phyloP scores from a whole-genome alignment of 2,113 vertebrate species.

The Malurus elegans region DNA sequence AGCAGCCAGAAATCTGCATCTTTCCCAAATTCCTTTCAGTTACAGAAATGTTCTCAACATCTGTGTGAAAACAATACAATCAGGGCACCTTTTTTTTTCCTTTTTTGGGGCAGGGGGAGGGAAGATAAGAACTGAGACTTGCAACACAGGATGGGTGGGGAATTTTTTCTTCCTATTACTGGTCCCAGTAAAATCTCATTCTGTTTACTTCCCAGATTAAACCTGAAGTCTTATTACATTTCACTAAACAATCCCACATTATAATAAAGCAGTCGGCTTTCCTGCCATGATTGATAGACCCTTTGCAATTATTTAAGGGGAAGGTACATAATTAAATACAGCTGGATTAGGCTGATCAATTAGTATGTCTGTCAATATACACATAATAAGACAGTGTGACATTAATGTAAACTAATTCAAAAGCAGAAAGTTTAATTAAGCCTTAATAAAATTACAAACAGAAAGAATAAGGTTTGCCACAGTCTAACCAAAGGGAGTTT shows the following conservation, averaged over 20 bases:
- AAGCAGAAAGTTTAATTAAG: conserved; percentile 56
- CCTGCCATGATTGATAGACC: conserved; percentile 25
- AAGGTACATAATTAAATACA: conserved; percentile 22
- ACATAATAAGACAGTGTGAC: conserved; percentile 3
- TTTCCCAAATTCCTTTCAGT: not conserved
- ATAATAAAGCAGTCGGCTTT: conserved; percentile 9
- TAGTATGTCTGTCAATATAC: conserved; percentile 24
- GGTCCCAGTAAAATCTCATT: conserved; percentile 1
- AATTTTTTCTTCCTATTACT: not conserved
- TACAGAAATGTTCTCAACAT: not conserved
- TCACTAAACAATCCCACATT: conserved; percentile 40
- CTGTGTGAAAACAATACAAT: not conserved
- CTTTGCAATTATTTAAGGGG: conserved; percentile 53
- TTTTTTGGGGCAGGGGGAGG: not conserved
- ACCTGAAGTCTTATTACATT: conserved; percentile 5
- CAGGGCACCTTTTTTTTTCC: not conserved
- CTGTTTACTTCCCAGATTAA: conserved; percentile 15
- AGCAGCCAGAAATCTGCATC: not conserved
- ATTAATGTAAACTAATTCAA: conserved; percentile 43
- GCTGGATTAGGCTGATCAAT: conserved; percentile 51
- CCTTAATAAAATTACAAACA: conserved; percentile 17
- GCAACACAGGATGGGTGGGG: conserved; percentile 37
- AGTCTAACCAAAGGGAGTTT: not conserved
- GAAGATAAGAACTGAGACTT: not conserved
- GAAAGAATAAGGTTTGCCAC: not conserved